Conservation (phyloP, 2,888 invertebrate species). For the Eupeodes latifasciatus region DNA sequence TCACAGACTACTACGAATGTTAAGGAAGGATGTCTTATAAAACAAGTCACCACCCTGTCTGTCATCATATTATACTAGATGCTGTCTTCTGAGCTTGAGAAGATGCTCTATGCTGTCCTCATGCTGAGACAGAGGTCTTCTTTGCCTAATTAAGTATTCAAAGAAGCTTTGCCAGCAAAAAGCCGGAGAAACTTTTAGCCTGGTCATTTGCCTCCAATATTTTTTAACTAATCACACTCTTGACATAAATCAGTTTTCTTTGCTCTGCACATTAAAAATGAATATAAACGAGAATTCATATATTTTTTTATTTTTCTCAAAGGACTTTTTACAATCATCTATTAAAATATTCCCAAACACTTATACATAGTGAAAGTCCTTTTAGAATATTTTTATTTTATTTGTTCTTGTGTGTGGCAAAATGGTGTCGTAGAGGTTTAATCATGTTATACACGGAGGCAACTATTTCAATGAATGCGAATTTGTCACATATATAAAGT, state of each 20-base stretch:
- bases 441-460: neutral
- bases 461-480: conserved; percentile 39
- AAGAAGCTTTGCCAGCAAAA: conserved; percentile 38
- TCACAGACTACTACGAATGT: neutral
- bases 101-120: neutral
- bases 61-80: neutral
- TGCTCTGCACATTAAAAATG: conserved; percentile 48
- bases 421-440: conserved; percentile 4
- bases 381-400: neutral
- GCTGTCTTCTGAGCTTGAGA: conserved; percentile 30
- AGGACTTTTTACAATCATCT: neutral
- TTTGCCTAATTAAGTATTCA: conserved; percentile 62
- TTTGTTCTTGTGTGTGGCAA: neutral
- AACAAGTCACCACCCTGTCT: neutral
- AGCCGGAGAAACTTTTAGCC: conserved; percentile 48
- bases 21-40: conserved; percentile 4
- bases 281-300: conserved; percentile 35
- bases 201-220: conserved; percentile 63
- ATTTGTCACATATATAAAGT: conserved; percentile 29
- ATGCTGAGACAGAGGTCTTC: neutral
- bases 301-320: neutral
- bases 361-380: neutral
- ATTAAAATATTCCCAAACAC: neutral
- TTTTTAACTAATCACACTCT: conserved; percentile 25
- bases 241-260: conserved; percentile 19